phyloP scores from a whole-genome alignment of 2,888 invertebrate species.

The Polydrusus tereticollis region DNA sequence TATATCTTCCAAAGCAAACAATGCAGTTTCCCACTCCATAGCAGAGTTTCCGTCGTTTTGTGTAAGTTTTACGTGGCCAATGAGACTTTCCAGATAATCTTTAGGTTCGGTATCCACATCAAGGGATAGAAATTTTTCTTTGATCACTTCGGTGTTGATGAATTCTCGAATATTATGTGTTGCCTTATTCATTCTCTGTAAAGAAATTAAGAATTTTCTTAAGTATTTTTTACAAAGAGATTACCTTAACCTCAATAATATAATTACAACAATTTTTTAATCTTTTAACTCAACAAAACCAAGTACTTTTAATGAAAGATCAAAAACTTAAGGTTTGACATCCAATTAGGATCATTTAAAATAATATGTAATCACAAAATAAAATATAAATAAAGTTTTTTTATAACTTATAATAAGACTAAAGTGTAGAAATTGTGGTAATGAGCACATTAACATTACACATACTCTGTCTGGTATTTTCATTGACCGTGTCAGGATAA shows the following conservation, averaged over 20 bases:
- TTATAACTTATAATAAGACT: no score
- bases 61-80: constrained; percentile 68
- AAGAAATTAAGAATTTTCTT: neutral
- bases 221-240: no score
- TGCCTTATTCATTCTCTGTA: constrained; percentile 67
- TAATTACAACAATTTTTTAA: no score
- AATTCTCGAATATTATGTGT: constrained; percentile 71
- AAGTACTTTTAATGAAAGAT: no score
- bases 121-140: constrained; percentile 64
- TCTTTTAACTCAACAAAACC: no score
- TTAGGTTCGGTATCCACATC: constrained; percentile 60
- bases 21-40: constrained; percentile 69
- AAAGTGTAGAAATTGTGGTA: neutral
- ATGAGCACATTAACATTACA: neutral
- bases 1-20: constrained; percentile 69
- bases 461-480: constrained; percentile 9
- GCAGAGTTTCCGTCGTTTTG: constrained; percentile 56
- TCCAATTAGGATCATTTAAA: no score
- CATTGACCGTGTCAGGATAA: neutral
- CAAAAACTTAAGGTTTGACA: no score
- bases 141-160: constrained; percentile 69
- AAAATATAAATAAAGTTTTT: no score
- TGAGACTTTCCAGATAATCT: constrained; percentile 73
- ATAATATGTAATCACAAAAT: no score
- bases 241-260: no score